phyloP scores from a whole-genome alignment of 2,888 invertebrate species.

The Corythucha ciliata region DNA sequence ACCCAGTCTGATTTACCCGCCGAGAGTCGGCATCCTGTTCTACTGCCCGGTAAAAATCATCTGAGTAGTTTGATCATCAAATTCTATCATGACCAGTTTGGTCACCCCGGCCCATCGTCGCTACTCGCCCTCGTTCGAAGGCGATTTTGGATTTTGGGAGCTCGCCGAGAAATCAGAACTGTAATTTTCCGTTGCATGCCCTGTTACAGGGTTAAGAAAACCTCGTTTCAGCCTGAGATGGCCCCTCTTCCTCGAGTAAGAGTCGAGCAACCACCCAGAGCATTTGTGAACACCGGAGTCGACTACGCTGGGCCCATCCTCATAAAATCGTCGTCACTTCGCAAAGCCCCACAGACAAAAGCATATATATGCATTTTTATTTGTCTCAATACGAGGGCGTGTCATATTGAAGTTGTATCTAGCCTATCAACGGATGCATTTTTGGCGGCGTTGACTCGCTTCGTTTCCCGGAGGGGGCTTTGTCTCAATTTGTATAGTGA shows the following conservation, averaged over 20 bases:
- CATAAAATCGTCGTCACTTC: conserved; percentile 15
- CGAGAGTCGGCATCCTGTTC: conserved; percentile 20
- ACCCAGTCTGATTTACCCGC: background rate
- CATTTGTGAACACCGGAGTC: conserved; percentile 21
- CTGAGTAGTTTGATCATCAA: conserved; percentile 18
- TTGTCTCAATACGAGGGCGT: conserved; percentile 34
- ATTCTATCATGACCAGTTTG: conserved; percentile 18
- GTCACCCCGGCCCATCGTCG: conserved; percentile 23
- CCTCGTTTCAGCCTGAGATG: conserved; percentile 21
- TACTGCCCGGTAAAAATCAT: conserved; percentile 21
- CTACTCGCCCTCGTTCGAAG: conserved; percentile 12
- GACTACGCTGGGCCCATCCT: conserved; percentile 26
- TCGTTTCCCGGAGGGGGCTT: conserved; percentile 30
- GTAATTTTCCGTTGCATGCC: conserved; percentile 6
- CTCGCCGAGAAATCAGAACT: conserved; percentile 11
- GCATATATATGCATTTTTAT: conserved; percentile 33
- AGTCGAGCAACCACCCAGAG: conserved; percentile 1
- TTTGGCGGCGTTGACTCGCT: conserved; percentile 29
- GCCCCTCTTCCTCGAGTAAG: conserved; percentile 23
- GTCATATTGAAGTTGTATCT: conserved; percentile 31
- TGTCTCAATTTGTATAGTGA: conserved; percentile 29
- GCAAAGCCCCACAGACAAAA: conserved; percentile 22
- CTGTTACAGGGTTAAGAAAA: conserved; percentile 18
- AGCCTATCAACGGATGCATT: conserved; percentile 30
- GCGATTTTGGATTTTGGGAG: conserved; percentile 23